phyloP scores from a whole-genome alignment of 2,888 invertebrate genomes.

The Frankliniella intonsa region DNA sequence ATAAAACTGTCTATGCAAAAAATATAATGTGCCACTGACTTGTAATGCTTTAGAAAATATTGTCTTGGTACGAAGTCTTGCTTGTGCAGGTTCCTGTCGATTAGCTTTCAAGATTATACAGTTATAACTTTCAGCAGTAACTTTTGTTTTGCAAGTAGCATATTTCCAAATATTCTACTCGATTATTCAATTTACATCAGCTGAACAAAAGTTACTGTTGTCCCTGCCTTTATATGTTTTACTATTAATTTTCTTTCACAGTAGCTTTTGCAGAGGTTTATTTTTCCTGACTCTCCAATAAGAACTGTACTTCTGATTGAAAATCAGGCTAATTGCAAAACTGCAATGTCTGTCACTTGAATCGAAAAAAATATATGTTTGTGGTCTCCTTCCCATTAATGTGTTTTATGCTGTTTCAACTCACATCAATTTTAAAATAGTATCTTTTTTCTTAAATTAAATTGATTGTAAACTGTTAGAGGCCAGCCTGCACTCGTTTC shows the following conservation, averaged over 20 bases:
- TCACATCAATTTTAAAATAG: neutral
- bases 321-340: too few relatives aligned
- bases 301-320: too few relatives aligned
- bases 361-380: neutral
- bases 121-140: too few relatives aligned
- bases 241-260: too few relatives aligned
- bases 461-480: neutral
- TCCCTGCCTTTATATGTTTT: too few relatives aligned
- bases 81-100: neutral
- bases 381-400: neutral
- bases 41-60: neutral
- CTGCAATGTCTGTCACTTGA: neutral
- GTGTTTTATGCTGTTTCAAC: too few relatives aligned
- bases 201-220: too few relatives aligned
- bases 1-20: neutral
- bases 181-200: too few relatives aligned
- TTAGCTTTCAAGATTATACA: neutral
- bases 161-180: too few relatives aligned
- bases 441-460: neutral
- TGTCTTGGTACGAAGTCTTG: neutral
- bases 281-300: neutral
- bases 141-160: too few relatives aligned
- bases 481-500: constrained; percentile 5
- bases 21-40: neutral
- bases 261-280: too few relatives aligned